Evolutionary conservation across 2,797 vertebrate species (phyloP).

Genomic region (Darevskia nairensis): DNA sequence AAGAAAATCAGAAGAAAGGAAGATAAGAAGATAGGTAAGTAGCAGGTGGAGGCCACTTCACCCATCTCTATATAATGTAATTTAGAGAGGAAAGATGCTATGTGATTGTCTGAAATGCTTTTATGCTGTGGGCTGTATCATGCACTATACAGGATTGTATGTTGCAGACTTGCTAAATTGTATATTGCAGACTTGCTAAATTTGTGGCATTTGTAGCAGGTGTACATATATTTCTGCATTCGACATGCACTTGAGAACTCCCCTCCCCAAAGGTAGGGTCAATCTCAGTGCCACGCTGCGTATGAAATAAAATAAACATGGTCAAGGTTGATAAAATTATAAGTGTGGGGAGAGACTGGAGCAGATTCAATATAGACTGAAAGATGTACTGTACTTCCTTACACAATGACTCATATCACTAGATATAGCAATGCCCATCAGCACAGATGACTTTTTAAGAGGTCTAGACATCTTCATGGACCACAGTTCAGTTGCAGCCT

Average conservation of each 20-base stretch:
- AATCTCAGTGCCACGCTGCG: neutral
- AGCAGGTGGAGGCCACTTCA: neutral
- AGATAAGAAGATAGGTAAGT: neutral
- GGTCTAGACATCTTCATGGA: neutral
- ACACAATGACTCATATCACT: neutral
- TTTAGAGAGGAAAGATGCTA: neutral
- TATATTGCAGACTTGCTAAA: neutral
- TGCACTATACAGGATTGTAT: neutral
- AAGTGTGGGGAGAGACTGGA: neutral
- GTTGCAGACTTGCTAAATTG: neutral
- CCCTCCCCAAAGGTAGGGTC: neutral
- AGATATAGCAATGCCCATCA: neutral
- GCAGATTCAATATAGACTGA: neutral
- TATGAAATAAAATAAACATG: neutral
- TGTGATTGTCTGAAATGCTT: neutral
- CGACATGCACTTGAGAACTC: neutral
- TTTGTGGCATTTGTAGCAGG: neutral
- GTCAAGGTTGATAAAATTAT: neutral
- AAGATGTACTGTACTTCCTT: neutral
- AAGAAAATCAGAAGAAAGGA: conserved; percentile 3
- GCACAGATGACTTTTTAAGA: neutral
- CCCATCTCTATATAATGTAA: neutral
- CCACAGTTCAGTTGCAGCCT: neutral
- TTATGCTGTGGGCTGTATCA: neutral
- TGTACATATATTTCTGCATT: neutral